A percentile compares a stretch with the other conserved stretches of the same genome.
Conservation (phyloP, 2,797 vertebrate genomes). For the Rhinoraja longicauda region DNA sequence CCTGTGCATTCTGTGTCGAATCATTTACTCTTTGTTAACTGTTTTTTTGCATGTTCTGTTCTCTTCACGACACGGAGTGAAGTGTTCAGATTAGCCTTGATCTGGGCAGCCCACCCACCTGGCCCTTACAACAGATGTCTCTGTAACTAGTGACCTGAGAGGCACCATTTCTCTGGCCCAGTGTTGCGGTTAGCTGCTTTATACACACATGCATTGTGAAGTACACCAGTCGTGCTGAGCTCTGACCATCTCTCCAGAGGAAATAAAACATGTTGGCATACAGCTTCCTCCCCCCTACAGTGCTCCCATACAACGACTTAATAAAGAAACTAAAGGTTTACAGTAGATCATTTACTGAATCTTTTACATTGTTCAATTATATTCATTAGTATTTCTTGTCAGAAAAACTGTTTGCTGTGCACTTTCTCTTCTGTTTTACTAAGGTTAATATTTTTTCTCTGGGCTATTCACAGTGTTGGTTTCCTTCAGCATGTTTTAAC, state of each 20-base stretch:
- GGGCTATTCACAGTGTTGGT: neutral
- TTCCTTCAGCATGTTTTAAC: neutral
- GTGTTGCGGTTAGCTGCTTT: neutral
- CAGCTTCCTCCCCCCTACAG: neutral
- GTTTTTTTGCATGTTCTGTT: neutral
- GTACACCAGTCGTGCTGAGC: neutral
- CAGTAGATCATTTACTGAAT: too few species aligned
- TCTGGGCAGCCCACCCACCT: neutral
- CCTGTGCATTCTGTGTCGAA: conserved; percentile 41
- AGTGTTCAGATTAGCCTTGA: neutral
- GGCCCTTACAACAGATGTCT: neutral
- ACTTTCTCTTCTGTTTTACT: neutral
- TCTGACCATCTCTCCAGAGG: neutral
- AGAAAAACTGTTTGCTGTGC: neutral
- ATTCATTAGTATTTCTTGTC: neutral
- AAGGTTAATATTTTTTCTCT: neutral
- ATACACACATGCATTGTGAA: too few species aligned
- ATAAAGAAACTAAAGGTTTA: neutral
- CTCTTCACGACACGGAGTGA: neutral
- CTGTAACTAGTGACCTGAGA: neutral
- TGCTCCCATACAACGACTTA: neutral
- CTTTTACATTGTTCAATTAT: too few species aligned
- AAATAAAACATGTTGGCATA: neutral
- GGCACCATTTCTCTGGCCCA: neutral
- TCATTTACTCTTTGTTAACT: neutral